phyloP scores from a whole-genome alignment of 2,888 invertebrate species.

The Anodontia alba region DNA sequence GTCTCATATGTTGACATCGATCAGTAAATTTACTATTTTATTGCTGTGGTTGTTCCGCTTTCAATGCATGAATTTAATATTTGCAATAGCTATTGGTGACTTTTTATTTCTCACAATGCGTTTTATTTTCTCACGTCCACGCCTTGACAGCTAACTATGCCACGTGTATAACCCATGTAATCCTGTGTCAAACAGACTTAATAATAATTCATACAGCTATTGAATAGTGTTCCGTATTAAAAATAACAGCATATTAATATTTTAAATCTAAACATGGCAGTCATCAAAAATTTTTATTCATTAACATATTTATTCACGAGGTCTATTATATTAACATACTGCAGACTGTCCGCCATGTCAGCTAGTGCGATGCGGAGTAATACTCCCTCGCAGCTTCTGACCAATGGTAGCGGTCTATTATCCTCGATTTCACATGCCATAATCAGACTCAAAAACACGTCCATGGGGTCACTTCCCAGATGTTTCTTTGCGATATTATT shows the following conservation, averaged over 20 bases:
- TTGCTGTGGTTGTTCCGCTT: too few relatives aligned
- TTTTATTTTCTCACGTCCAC: background rate
- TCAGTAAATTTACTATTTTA: too few relatives aligned
- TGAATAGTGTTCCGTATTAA: background rate
- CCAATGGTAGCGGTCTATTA: background rate
- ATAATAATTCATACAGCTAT: background rate
- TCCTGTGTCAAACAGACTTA: background rate
- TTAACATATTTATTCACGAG: background rate
- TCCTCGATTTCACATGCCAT: constrained; percentile 11
- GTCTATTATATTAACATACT: background rate
- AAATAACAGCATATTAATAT: constrained; percentile 1
- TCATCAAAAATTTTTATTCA: background rate
- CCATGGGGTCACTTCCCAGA: constrained; percentile 39
- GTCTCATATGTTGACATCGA: too few relatives aligned
- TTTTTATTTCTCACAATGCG: too few relatives aligned
- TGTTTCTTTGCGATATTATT: constrained; percentile 45
- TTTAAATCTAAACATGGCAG: background rate
- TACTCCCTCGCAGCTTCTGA: constrained; percentile 1
- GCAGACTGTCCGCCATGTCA: constrained; percentile 1
- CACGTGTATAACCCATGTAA: background rate
- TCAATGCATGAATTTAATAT: too few relatives aligned
- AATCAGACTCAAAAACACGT: constrained; percentile 1
- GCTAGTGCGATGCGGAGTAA: constrained; percentile 1
- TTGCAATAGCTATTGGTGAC: too few relatives aligned
- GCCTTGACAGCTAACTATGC: background rate